Base-by-base conservation (phyloP, 2,797 vertebrate genomes). In the Gastrophryne carolinensis region DNA sequence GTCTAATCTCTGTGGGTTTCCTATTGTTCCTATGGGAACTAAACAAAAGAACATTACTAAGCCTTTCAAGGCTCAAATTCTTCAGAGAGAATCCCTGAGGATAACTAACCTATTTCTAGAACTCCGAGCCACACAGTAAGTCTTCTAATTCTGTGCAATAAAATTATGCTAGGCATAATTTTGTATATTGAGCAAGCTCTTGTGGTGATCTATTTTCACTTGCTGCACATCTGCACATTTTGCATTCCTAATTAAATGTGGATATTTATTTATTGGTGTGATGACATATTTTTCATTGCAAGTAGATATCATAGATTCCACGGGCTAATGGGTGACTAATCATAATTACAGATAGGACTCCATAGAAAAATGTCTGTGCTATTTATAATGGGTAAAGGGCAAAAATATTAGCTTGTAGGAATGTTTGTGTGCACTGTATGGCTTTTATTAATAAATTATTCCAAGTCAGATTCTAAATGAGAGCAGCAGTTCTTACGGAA, bases 41-140 rank as follows among this genome's bases (percentile, higher is more conserved):
- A 78, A 72, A 72, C 67, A 60, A 66, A 58, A 58, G 68, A 78
- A 66, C 52, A 56, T 78, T 60, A 50, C 39, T 71, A 78, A 78
- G 68, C 53, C 61, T 78, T 78, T 78, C 75, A 72, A 57, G 49
- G 52, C 68, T 41, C 49, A 1, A 41, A 52, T 60, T 71, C 50
- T 78, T 78, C 52, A 41, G 61, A 52, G 52, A 66, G 61, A 49
- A 72, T 72, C 75, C 68, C 75, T 26, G 9, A 66, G 68, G 68
- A 66, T 50, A 47, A 26, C 52, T 78, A 78, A 78, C 75, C 75
- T 78, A 72, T 78, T 78, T 78, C 75, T 49, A 58, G 61, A 58
- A 72, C 4, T 65, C 53, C 37, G 53, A 39, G 61, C 52, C 30
- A 72, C 62, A 50, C 56, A n/a, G 75, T 61, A 78, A 72, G 53